Evolutionary conservation across 2,113 vertebrate species (phyloP), one percentile per base, ranked within the genome.

Genomic region (Pangasianodon hypophthalmus): DNA sequence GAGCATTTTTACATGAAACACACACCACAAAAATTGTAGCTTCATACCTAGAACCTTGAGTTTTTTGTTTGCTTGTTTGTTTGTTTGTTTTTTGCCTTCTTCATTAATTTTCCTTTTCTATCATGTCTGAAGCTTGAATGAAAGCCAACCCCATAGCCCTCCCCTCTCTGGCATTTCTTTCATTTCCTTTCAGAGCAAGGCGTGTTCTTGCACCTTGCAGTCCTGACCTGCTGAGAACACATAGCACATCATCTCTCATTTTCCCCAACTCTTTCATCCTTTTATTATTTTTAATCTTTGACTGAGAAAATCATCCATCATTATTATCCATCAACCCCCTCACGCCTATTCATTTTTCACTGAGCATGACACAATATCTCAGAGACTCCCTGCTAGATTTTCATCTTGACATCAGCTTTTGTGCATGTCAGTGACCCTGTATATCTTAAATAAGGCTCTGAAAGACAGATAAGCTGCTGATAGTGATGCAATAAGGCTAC

Each of bases 81-180:
- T 44, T n/a, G n/a, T 16, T 6, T 24, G 37, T 48, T 50, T 67
- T 82, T 86, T 81, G 5, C 1, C 50, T 88, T 64, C 90, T 93
- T 91, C 93, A 87, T 92, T 92, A 90, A 89, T 93, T 80, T 62
- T 18, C 10, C 21, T 60, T 29, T 69, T 69, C 56, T 83, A 94
- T 94, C 94, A 92, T 91, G 87, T 92, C 92, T 94, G 84, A 92
- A 92, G 88, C 90, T 92, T 91, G 90, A 88, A 73, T 84, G 92
- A 69, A 24, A 13, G 89, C 21, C 77, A 54, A 48, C 46, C 62
- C 29, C 48, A 26, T 24, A 69, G 46, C 29, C 56, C 26, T 82
- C 18, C 37, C 37, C 60, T 50, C 86, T 88, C 75, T 92, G 91
- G 79, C 84, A 91, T 93, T 80, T 71, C 50, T 81, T 81, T 81